Evolutionary conservation across 2,113 vertebrate genomes (phyloP).

Genomic region (Anguilla japonica): DNA sequence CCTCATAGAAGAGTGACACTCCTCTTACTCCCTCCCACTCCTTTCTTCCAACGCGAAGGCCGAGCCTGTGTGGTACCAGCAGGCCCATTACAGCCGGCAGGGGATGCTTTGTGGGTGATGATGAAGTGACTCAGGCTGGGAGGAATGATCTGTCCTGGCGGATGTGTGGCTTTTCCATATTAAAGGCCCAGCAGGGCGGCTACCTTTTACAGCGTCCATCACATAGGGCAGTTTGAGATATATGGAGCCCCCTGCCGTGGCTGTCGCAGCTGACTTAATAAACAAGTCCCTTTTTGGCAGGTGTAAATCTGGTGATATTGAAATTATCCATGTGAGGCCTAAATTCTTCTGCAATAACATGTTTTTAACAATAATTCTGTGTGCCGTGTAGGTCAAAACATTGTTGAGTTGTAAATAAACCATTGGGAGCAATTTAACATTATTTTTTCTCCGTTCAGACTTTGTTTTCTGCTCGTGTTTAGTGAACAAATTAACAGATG

Average conservation of each 20-base stretch:
- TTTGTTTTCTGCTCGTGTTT: constrained; percentile 29
- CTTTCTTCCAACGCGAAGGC: not conserved
- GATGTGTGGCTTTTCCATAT: constrained; percentile 6
- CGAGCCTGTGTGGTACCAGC: not conserved
- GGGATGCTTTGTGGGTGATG: not conserved
- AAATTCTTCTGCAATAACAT: not conserved
- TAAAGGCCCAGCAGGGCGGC: not conserved
- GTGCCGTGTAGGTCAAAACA: too few relatives aligned
- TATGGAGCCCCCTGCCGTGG: not conserved
- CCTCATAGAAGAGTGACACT: not conserved
- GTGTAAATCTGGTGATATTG: not conserved
- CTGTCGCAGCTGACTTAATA: not conserved
- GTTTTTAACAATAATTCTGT: not conserved
- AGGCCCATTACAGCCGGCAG: not conserved
- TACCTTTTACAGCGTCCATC: not conserved
- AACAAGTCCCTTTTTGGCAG: not conserved
- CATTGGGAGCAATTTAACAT: too few relatives aligned
- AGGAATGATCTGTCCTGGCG: not conserved
- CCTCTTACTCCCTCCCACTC: not conserved
- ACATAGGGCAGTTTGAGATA: not conserved
- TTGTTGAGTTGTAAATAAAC: too few relatives aligned
- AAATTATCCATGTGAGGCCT: not conserved
- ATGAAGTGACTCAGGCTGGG: constrained; percentile 1
- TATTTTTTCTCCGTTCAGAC: too few relatives aligned
- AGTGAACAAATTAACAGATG: constrained; percentile 67